Evolutionary conservation across 2,888 invertebrate species (phyloP), one percentile per base, ranked within the genome.

Genomic region (Hoplodrina blanda): DNA sequence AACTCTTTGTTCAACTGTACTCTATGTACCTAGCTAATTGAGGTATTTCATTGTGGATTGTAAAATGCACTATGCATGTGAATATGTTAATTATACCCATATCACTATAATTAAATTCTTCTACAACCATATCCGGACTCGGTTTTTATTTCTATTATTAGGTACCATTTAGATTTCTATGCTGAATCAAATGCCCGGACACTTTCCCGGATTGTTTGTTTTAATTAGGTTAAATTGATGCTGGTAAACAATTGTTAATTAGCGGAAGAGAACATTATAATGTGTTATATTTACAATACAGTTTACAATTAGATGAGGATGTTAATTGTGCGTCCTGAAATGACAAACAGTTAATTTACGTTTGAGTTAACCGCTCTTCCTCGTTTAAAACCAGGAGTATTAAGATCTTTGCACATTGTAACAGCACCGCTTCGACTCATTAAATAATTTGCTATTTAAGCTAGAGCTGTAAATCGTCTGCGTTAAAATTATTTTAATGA

Each of bases 261-360:
- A 52, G 46, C 46, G 62, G 62, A 71, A 54, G 53, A 13, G 13
- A 56, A 52, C 30, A 60, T 63, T 56, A 57, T 19, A 55, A 49
- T 64, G 10, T 5, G 30, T 67, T 61, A 44, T 60, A 52, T 65
- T 61, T 46, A 37, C 46, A 46, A 46, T 10, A 30, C 25, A 57
- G 50, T 59, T 54, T 53, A 56, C 61, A 19, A 41, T 65, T 64
- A 56, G 11, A 72, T 46, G 61, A 64, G 61, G 62, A 68, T 64
- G 30, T 61, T 44, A 60, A 65, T 70, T 72, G 41, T 55, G n/a
- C 62, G n/a, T 5, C 15, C 50, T 15, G 41, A 61, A 15, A 59
- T 8, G 20, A 37, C 33, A 52, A 19, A 53, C 44, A 25, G 53
- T 60, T 56, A 60, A 70, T 72, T 53, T 46, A 30, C 11, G 19